These are phyloP conservation scores for Micropoecilia bifurca DNA, from an alignment of 2,797 vertebrate species.

Conservation along the genomic window DNA sequence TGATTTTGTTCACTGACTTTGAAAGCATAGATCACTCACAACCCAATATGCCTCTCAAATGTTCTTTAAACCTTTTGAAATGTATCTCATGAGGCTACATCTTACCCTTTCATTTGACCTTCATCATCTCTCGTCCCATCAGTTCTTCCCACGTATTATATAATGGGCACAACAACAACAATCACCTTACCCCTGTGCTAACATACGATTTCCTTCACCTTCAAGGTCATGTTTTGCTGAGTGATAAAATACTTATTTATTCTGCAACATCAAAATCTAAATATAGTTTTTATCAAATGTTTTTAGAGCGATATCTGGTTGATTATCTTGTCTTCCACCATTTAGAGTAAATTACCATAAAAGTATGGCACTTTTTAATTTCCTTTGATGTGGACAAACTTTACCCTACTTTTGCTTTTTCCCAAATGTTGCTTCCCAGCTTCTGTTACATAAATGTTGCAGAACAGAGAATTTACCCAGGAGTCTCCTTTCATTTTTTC, in stretches of 20 bases:
- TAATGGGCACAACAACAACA: conserved; percentile 1
- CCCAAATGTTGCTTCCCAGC: background rate
- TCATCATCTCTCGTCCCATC: conserved; percentile 30
- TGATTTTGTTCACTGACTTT: conserved; percentile 45
- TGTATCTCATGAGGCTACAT: conserved; percentile 37
- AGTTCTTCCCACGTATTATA: conserved; percentile 19
- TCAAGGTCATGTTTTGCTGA: background rate
- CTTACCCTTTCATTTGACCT: conserved; percentile 20
- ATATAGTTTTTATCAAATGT: background rate
- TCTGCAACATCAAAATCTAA: background rate
- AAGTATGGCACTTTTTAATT: background rate
- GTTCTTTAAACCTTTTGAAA: conserved; percentile 54
- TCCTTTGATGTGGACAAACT: background rate
- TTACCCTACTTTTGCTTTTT: background rate
- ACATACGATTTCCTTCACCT: background rate
- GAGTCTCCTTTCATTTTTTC: background rate
- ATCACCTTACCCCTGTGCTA: background rate
- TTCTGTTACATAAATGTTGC: conserved; percentile 33
- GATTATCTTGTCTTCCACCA: background rate
- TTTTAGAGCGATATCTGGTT: background rate
- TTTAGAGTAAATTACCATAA: background rate
- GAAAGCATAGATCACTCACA: conserved; percentile 53
- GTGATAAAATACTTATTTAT: background rate
- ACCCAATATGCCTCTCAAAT: conserved; percentile 48
- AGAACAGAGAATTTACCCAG: conserved; percentile 19